These are phyloP conservation scores for Marisa cornuarietis DNA, from an alignment of 1,140 invertebrate genomes.

Conservation along the genomic window DNA sequence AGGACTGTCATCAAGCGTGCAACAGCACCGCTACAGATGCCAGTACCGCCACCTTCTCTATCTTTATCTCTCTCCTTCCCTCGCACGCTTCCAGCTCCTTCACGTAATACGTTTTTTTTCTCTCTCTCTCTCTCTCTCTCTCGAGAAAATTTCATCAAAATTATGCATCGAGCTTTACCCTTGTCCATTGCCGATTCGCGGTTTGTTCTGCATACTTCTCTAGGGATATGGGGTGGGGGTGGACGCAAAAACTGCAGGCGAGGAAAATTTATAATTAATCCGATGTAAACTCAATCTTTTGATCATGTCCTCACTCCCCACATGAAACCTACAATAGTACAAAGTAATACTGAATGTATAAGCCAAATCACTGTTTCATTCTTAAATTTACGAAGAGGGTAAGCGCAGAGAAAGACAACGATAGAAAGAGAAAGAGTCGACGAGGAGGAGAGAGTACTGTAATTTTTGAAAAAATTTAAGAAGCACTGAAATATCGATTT, in stretches of 20 bases:
- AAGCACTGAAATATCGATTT: conserved; percentile 5
- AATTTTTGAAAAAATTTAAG: not conserved
- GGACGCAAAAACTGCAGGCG: too few relatives aligned
- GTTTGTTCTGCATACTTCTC: too few relatives aligned
- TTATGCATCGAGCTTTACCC: too few relatives aligned
- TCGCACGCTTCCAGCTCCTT: not conserved
- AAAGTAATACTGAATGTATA: too few relatives aligned
- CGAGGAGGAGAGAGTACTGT: not conserved
- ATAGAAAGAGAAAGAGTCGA: not conserved
- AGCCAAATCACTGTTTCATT: not conserved
- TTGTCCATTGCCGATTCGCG: too few relatives aligned
- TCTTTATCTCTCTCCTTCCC: conserved; percentile 1
- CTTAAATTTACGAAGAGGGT: not conserved
- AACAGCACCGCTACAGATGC: not conserved
- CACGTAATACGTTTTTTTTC: not conserved
- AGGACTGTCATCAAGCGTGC: not conserved
- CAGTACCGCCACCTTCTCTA: conserved; percentile 5
- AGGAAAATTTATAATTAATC: too few relatives aligned
- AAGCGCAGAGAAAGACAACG: not conserved
- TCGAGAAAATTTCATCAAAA: not conserved
- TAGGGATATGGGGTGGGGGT: too few relatives aligned
- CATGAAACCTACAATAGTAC: not conserved
- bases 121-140: not conserved
- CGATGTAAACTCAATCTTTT: too few relatives aligned
- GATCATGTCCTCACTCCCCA: too few relatives aligned